These are phyloP conservation scores for Endotricha flammealis DNA, from an alignment of 2,888 invertebrate genomes.

Conservation along the genomic window DNA sequence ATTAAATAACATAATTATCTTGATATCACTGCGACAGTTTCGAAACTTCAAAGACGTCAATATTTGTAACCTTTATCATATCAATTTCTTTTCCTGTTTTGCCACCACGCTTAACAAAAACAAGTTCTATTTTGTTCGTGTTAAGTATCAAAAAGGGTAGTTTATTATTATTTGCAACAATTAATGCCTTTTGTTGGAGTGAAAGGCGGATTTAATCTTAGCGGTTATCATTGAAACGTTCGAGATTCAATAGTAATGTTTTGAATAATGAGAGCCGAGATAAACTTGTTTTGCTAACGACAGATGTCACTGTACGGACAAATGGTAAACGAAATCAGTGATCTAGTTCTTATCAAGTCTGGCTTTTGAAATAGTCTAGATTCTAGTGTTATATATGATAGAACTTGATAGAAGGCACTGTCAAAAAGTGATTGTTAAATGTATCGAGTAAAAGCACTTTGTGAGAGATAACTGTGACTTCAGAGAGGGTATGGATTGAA, in stretches of 20 bases:
- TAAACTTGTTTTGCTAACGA: conserved; percentile 56
- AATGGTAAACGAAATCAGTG: conserved; percentile 50
- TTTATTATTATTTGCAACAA: conserved; percentile 1
- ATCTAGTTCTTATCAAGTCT: conserved; percentile 26
- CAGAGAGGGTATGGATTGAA: too few species aligned
- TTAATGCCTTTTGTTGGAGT: conserved; percentile 25
- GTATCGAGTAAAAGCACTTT: too few species aligned
- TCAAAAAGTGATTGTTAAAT: too few species aligned
- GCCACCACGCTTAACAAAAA: neutral
- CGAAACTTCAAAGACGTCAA: neutral
- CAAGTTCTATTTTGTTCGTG: neutral
- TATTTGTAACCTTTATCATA: neutral
- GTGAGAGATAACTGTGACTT: too few species aligned
- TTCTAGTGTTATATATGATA: too few species aligned
- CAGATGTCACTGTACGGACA: conserved; percentile 60
- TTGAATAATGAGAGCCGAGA: conserved; percentile 56
- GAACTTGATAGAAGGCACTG: too few species aligned
- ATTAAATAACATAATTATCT: neutral
- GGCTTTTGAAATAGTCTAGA: too few species aligned
- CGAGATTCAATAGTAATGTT: conserved; percentile 41
- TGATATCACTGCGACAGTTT: neutral
- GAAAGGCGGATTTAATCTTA: conserved; percentile 35
- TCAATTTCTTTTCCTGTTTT: conserved; percentile 2
- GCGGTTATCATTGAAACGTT: conserved; percentile 34
- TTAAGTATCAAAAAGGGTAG: conserved; percentile 1